These are phyloP conservation scores for Julus scandinavius DNA, from an alignment of 2,888 invertebrate species.

Conservation along the genomic window DNA sequence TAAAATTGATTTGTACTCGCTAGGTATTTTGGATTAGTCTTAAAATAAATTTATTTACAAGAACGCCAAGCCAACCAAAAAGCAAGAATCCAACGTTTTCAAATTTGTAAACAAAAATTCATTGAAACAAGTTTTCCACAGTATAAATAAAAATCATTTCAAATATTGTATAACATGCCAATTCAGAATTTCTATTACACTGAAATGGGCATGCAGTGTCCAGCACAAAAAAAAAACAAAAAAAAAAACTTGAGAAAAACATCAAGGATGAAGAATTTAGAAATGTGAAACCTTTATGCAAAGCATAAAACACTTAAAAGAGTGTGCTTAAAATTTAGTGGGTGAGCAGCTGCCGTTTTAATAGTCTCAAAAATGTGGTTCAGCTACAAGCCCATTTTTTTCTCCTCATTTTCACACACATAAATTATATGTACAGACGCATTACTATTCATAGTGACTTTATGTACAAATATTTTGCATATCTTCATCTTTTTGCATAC, in stretches of 20 bases:
- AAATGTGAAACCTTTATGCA: no score
- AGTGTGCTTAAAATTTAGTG: not conserved
- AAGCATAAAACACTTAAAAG: no score
- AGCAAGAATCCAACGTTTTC: not conserved
- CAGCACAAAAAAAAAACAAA: no score
- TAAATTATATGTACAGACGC: not conserved
- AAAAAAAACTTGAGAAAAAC: no score
- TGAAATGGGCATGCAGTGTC: no score
- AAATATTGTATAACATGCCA: no score
- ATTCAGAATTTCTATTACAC: no score
- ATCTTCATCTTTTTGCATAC: constrained; percentile 76
- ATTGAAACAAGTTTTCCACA: not conserved
- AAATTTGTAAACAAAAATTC: not conserved
- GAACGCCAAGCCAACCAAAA: not conserved
- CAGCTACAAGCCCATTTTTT: not conserved
- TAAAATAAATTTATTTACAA: constrained; percentile 13
- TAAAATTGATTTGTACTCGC: no score
- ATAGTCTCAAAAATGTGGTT: not conserved
- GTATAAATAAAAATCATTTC: no score
- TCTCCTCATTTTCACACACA: not conserved
- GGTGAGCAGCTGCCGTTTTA: not conserved
- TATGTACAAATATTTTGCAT: not conserved
- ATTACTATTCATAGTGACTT: not conserved
- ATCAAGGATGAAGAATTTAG: no score
- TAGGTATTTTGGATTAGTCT: no score